Evolutionary conservation across 2,797 vertebrate genomes (phyloP).

Genomic region (Selene dorsalis): DNA sequence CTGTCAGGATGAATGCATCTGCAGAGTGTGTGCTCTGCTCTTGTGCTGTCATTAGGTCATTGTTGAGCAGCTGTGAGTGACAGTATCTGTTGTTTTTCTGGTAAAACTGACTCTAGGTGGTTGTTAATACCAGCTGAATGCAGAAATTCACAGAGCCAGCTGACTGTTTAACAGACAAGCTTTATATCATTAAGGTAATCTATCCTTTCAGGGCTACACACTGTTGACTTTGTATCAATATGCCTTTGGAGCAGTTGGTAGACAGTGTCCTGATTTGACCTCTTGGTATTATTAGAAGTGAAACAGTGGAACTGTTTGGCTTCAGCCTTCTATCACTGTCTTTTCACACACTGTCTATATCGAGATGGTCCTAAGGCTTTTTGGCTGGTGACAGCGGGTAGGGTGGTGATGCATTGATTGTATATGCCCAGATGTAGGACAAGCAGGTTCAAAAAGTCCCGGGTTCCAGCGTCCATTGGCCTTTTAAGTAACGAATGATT

Average conservation of each 20-base stretch:
- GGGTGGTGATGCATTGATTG: too few species aligned
- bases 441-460: too few species aligned
- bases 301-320: neutral
- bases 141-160: neutral
- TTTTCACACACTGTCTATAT: neutral
- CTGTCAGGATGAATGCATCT: neutral
- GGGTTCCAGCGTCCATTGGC: too few species aligned
- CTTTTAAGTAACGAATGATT: too few species aligned
- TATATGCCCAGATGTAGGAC: too few species aligned
- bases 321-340: neutral
- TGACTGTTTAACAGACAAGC: neutral
- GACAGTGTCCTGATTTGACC: constrained; percentile 4
- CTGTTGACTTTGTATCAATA: too few species aligned
- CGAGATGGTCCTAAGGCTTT: neutral
- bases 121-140: neutral
- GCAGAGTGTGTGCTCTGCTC: neutral
- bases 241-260: neutral
- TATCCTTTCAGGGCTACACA: too few species aligned
- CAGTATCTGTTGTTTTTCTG: neutral
- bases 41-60: neutral
- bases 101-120: neutral
- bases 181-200: too few species aligned
- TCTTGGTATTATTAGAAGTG: neutral
- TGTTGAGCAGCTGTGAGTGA: neutral
- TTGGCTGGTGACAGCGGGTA: neutral